phyloP scores from a whole-genome alignment of 2,113 vertebrate species.

The Hippoglossus stenolepis region DNA sequence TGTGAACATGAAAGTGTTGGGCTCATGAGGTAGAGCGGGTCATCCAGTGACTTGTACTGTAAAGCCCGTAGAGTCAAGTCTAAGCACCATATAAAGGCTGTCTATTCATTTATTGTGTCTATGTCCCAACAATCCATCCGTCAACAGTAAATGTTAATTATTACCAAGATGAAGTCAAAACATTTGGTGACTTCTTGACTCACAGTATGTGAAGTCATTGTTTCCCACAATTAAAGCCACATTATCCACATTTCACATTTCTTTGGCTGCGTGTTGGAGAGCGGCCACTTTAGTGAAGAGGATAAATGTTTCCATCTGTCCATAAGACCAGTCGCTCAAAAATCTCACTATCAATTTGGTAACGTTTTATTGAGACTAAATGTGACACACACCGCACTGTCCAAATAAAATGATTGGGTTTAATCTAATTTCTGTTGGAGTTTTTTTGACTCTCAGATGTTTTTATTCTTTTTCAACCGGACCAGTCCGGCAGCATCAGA shows the following conservation, averaged over 20 bases:
- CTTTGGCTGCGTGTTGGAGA: background rate
- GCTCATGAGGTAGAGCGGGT: no score
- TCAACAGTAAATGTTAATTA: background rate
- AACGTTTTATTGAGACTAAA: background rate
- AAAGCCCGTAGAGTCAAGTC: no score
- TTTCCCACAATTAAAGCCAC: background rate
- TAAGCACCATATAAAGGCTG: no score
- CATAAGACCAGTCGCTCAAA: background rate
- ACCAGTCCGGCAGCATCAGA: conserved; percentile 10
- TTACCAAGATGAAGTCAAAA: background rate
- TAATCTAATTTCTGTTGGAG: background rate
- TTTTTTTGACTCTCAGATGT: conserved; percentile 13
- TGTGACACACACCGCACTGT: background rate
- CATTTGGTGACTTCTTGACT: background rate
- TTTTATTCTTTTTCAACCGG: background rate
- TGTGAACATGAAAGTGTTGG: background rate
- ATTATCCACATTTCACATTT: background rate
- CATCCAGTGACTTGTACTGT: no score
- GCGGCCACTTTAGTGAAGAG: background rate
- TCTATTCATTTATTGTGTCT: background rate
- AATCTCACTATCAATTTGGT: background rate
- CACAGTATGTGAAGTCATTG: background rate
- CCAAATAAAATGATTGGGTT: background rate
- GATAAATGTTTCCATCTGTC: background rate
- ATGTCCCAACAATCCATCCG: background rate